Base-by-base conservation (phyloP, 2,888 invertebrate genomes). In the Sarcophaga carnaria region DNA sequence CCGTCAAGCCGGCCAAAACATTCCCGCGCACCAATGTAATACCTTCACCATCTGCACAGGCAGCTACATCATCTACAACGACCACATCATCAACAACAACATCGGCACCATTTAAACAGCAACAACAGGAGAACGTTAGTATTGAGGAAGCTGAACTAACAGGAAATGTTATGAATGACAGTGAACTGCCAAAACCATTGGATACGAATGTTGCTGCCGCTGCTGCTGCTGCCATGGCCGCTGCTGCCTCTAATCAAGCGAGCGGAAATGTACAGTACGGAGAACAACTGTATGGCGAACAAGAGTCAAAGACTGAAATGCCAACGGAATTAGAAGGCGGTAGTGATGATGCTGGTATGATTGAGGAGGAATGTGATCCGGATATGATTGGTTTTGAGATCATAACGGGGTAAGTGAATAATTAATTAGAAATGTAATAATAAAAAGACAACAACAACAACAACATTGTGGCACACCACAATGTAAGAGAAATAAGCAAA, bases 321-420 rank as follows among this genome's bases (percentile, higher is more conserved):
- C 89, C 92, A 27, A 89, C 90, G 10, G 89, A 83, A 5, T 37
- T 76, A 79, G 87, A 81, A 87, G 84, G 69, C 80, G 80, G 66
- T 59, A 60, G 80, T 69, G 67, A 83, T 74, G 25, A 76, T 80
- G 69, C 66, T 76, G 70, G 84, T 77, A 88, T 89, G 89, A 89
- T 91, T 75, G 93, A 93, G 87, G 97, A 97, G 92, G 97, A 97
- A 93, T 97, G 97, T 93, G 97, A 97, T 94, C 96, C 97, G 83
- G 97, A 97, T 94, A 97, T 97, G 96, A 96, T 97, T 91, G 97
- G 97, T 90, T 98, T 98, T 94, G 98, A 98, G 94, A 95, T 98
- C 92, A 96, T 98, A 91, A 98, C 98, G 90, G 98, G 97, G 95
- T 95, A 94, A 94, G 94, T 92, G 17, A 75, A 63, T 47, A 75